phyloP scores from a whole-genome alignment of 2,888 invertebrate species.

The Maniola hyperantus region DNA sequence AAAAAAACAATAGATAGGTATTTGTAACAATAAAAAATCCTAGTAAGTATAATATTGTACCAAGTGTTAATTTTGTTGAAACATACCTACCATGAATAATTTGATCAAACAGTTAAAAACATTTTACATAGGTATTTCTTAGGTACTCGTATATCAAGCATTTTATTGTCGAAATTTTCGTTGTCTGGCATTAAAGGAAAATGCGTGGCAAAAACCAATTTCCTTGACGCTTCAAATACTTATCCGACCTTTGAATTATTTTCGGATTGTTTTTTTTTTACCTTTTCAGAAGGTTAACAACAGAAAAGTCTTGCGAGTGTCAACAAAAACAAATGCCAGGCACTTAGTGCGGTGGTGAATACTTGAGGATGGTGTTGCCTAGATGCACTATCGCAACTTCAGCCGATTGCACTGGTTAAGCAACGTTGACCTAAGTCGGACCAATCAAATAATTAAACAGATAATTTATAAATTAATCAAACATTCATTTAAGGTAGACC shows the following conservation, averaged over 20 bases:
- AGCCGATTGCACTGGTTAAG: background rate
- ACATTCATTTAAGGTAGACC: background rate
- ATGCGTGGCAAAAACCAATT: constrained; percentile 2
- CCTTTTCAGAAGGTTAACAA: constrained; percentile 15
- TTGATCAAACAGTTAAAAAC: background rate
- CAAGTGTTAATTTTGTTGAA: too few relatives aligned
- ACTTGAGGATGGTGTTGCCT: background rate
- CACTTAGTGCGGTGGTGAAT: background rate
- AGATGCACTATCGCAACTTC: too few relatives aligned
- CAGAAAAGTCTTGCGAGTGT: background rate
- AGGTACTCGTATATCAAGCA: background rate
- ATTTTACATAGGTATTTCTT: background rate
- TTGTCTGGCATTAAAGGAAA: constrained; percentile 1
- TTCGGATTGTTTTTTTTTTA: constrained; percentile 14
- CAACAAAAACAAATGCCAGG: background rate
- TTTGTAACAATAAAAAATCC: too few relatives aligned
- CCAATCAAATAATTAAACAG: too few relatives aligned
- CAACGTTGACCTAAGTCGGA: background rate
- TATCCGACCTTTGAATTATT: constrained; percentile 22
- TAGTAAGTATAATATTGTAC: too few relatives aligned
- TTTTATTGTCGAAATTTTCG: background rate
- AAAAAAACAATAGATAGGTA: too few relatives aligned
- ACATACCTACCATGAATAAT: too few relatives aligned
- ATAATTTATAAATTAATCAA: too few relatives aligned
- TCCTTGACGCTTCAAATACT: constrained; percentile 10